A percentile compares a stretch with the other conserved stretches of the same genome.
Conservation (phyloP, 1,140 invertebrate species). For the Hyphantria cunea region DNA sequence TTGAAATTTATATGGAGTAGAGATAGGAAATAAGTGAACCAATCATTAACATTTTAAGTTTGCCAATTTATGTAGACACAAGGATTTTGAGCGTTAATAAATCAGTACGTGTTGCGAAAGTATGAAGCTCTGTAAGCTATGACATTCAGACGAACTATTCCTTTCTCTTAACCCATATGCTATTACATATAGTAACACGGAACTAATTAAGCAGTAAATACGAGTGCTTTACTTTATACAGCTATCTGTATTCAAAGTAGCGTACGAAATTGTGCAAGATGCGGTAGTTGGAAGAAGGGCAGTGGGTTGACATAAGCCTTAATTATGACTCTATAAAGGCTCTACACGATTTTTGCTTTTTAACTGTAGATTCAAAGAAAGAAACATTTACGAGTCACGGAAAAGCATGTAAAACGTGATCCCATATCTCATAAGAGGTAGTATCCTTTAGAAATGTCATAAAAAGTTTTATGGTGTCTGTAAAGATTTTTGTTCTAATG, state of each 20-base stretch:
- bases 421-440: no score
- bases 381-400: not conserved
- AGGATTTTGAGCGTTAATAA: no score
- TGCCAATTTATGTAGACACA: no score
- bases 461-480: no score
- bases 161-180: conserved; percentile 1
- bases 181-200: conserved; percentile 7
- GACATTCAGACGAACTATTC: no score
- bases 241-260: conserved; percentile 7
- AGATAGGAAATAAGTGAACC: no score
- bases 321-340: conserved; percentile 13
- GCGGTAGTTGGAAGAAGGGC: conserved; percentile 41
- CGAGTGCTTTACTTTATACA: not conserved
- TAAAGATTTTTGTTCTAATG: no score
- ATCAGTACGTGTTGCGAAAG: no score
- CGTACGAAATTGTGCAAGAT: conserved; percentile 37
- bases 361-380: not conserved
- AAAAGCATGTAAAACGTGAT: conserved; percentile 8
- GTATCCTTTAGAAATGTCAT: not conserved
- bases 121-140: no score
- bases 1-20: no score
- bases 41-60: no score
- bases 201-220: conserved; percentile 15
- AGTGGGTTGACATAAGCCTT: conserved; percentile 26
- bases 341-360: conserved; percentile 22